Conservation (phyloP, 1,140 invertebrate genomes). For the Lineus longissimus region DNA sequence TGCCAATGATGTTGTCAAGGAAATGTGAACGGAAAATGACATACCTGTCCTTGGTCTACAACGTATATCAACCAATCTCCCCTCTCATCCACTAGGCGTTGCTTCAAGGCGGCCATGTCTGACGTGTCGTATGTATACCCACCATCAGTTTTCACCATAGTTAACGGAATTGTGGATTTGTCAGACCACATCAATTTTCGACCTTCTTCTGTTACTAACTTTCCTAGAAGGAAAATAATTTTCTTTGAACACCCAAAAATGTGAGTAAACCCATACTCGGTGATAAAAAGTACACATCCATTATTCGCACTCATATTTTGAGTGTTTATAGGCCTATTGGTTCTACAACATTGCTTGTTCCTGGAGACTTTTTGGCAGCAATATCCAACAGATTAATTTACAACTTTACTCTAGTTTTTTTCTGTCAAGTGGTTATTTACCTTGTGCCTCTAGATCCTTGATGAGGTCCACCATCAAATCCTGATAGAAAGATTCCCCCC, state of each 20-base stretch:
- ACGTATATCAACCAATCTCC: conserved; percentile 93
- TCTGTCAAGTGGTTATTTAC: too few relatives aligned
- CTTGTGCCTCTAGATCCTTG: conserved; percentile 70
- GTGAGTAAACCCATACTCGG: background rate
- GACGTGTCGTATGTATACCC: conserved; percentile 99
- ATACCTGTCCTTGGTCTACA: conserved; percentile 85
- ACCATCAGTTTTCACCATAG: conserved; percentile 95
- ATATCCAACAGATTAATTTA: too few relatives aligned
- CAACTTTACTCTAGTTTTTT: too few relatives aligned
- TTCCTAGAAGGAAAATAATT: conserved; percentile 35
- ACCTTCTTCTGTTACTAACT: conserved; percentile 85
- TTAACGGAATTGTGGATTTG: conserved; percentile 69
- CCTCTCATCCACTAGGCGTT: conserved; percentile 84
- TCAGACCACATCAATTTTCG: conserved; percentile 86
- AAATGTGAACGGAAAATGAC: background rate
- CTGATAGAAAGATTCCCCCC: conserved; percentile 98
- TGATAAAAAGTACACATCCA: too few relatives aligned
- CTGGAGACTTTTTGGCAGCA: too few relatives aligned
- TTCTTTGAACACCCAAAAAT: background rate
- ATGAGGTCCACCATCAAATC: conserved; percentile 82
- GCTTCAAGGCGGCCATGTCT: conserved; percentile 87
- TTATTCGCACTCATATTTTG: too few relatives aligned
- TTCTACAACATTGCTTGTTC: too few relatives aligned
- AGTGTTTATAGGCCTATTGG: too few relatives aligned
- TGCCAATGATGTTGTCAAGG: too few relatives aligned